Evolutionary conservation across 2,888 invertebrate genomes (phyloP), one percentile per base, ranked within the genome.

Genomic region (Litoditis marina): DNA sequence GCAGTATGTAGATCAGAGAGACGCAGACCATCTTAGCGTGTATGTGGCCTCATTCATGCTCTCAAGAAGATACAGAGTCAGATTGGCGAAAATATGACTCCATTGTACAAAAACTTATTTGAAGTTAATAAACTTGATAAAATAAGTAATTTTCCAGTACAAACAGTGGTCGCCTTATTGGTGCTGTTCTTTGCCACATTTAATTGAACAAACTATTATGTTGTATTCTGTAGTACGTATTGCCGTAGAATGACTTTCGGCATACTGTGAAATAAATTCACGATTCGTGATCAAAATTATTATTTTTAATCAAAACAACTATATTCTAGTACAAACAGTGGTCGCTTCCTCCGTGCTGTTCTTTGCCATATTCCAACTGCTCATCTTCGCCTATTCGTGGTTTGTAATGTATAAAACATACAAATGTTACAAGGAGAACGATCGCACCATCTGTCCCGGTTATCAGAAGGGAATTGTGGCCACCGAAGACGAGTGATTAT

Each of bases 91-190:
- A n/a, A n/a, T n/a, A n/a, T n/a, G n/a, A n/a, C n/a, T n/a, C n/a
- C n/a, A n/a, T n/a, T n/a, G n/a, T n/a, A n/a, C n/a, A n/a, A n/a
- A n/a, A n/a, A n/a, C n/a, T n/a, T n/a, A n/a, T n/a, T n/a, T n/a
- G n/a, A n/a, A n/a, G n/a, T n/a, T n/a, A n/a, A 16, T 36, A 36
- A 1, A 11, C 39, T 16, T 11, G 39, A 36, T 16, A 36, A 16
- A n/a, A n/a, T n/a, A n/a, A n/a, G n/a, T n/a, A n/a, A n/a, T 46
- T 49, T 62, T 69, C 64, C 60, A 70, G 70, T 59, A 6, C 70
- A 67, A 46, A 55, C 68, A 6, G 39, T 60, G 13, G 54, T 60
- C 52, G 62, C 68, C n/a, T 55, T 55, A 0, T 47, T 46, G 2
- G 25, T 63, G 16, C 63, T 68, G 11, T 42, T 68, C 52, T 46